Evolutionary conservation across 2,113 vertebrate genomes (phyloP).

Genomic region (Gasterosteus aculeatus): DNA sequence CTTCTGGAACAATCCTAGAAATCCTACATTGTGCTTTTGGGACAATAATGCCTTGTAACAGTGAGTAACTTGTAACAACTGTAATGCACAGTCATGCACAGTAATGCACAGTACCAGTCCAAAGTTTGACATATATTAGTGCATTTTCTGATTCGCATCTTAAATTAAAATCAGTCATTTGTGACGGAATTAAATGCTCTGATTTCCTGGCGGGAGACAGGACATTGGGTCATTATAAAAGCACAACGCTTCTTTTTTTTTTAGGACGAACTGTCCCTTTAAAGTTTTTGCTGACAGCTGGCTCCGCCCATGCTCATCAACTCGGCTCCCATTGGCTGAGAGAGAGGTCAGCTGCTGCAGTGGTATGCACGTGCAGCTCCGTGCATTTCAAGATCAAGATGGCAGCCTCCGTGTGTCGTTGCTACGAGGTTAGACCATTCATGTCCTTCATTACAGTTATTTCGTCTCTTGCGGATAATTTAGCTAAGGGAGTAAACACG

Average conservation of each 20-base stretch:
- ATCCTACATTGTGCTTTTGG: neutral
- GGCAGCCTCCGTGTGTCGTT: slow-evolving; percentile 85
- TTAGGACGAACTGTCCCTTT: slow-evolving; percentile 26
- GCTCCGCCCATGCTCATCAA: slow-evolving; percentile 31
- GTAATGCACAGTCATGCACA: too few species aligned
- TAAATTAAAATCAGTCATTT: too few species aligned
- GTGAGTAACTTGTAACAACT: neutral
- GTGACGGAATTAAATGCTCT: neutral
- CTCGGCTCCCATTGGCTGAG: slow-evolving; percentile 58
- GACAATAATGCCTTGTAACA: neutral
- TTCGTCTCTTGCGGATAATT: rapidly evolving
- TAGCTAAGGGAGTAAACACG: rapidly evolving
- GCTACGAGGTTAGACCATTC: slow-evolving; percentile 82
- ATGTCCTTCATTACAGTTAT: slow-evolving; percentile 13
- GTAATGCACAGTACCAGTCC: too few species aligned
- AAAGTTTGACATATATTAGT: too few species aligned
- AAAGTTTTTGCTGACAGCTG: slow-evolving; percentile 18
- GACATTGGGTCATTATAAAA: neutral
- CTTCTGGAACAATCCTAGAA: neutral
- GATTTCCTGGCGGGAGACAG: neutral
- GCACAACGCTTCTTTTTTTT: neutral
- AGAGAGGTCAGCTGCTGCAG: slow-evolving; percentile 61
- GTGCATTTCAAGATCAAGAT: slow-evolving; percentile 77
- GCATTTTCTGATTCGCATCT: too few species aligned
- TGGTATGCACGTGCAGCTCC: slow-evolving; percentile 56